Conservation (phyloP, 2,888 invertebrate species). For the Lamproptera curius region DNA sequence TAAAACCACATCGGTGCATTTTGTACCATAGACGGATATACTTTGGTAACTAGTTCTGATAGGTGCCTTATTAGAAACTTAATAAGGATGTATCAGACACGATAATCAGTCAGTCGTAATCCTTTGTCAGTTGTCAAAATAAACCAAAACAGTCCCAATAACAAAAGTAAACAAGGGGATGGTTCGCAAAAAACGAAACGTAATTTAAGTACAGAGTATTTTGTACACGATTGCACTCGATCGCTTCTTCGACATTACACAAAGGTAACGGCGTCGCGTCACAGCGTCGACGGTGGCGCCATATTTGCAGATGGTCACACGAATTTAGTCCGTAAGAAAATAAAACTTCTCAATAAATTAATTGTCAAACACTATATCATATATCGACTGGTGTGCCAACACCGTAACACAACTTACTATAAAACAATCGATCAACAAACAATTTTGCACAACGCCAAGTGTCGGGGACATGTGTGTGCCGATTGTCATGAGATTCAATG, state of each 20-base stretch:
- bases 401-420: constrained; percentile 75
- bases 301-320: constrained; percentile 76
- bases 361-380: constrained; percentile 75
- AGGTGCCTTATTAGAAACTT: constrained; percentile 18
- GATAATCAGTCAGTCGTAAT: constrained; percentile 18
- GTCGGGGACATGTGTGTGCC: constrained; percentile 60
- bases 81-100: constrained; percentile 21
- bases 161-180: too few relatives aligned
- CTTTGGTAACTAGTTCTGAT: constrained; percentile 20
- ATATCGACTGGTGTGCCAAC: constrained; percentile 75
- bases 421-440: constrained; percentile 77
- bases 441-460: constrained; percentile 70
- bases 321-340: constrained; percentile 71
- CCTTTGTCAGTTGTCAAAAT: constrained; percentile 6
- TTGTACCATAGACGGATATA: constrained; percentile 17
- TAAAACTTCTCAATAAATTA: constrained; percentile 78
- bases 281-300: constrained; percentile 50
- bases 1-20: constrained; percentile 2
- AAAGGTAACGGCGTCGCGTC: constrained; percentile 40
- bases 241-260: background rate
- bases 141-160: too few relatives aligned
- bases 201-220: constrained; percentile 19
- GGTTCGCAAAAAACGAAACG: too few relatives aligned
- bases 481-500: constrained; percentile 74
- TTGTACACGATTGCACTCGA: constrained; percentile 6